Evolutionary conservation across 2,888 invertebrate species (phyloP).

Genomic region (Nymphalis c-album): DNA sequence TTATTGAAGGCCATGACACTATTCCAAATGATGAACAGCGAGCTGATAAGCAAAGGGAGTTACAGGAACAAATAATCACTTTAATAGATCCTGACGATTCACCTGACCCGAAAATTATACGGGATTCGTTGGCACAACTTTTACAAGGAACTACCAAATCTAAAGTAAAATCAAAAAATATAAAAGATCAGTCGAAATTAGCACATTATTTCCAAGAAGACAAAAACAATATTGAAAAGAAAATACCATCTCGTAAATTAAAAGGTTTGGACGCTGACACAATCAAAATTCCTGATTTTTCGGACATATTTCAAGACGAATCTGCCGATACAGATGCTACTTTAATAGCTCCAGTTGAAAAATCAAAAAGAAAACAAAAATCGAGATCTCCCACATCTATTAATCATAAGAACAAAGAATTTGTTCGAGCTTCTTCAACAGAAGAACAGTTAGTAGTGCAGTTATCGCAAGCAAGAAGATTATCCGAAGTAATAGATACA

Average conservation of each 20-base stretch:
- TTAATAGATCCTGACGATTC: slow-evolving; percentile 66
- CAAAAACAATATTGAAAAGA: slow-evolving; percentile 41
- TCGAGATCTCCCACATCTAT: slow-evolving; percentile 43
- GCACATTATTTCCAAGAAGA: slow-evolving; percentile 54
- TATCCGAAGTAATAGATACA: slow-evolving; percentile 52
- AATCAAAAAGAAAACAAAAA: slow-evolving; percentile 42
- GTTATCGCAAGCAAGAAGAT: slow-evolving; percentile 49
- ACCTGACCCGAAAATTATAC: slow-evolving; percentile 57
- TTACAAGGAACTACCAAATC: slow-evolving; percentile 58
- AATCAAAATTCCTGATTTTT: slow-evolving; percentile 50
- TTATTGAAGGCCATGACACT: slow-evolving; percentile 68
- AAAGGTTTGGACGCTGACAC: slow-evolving; percentile 62
- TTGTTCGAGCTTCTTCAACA: slow-evolving; percentile 44
- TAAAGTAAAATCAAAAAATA: slow-evolving; percentile 46
- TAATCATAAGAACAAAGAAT: slow-evolving; percentile 41
- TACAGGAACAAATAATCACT: slow-evolving; percentile 70
- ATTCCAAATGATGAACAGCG: slow-evolving; percentile 43
- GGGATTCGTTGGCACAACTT: slow-evolving; percentile 60
- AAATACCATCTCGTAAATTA: slow-evolving; percentile 55
- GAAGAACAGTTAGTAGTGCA: slow-evolving; percentile 44
- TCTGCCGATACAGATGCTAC: slow-evolving; percentile 63
- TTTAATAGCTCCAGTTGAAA: slow-evolving; percentile 45
- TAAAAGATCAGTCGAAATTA: slow-evolving; percentile 44
- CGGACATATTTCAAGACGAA: slow-evolving; percentile 57
- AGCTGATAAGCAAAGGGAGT: slow-evolving; percentile 56